Evolutionary conservation across 1,140 invertebrate genomes (phyloP), one percentile per base, ranked within the genome.

Genomic region (Sitobion miscanthi): DNA sequence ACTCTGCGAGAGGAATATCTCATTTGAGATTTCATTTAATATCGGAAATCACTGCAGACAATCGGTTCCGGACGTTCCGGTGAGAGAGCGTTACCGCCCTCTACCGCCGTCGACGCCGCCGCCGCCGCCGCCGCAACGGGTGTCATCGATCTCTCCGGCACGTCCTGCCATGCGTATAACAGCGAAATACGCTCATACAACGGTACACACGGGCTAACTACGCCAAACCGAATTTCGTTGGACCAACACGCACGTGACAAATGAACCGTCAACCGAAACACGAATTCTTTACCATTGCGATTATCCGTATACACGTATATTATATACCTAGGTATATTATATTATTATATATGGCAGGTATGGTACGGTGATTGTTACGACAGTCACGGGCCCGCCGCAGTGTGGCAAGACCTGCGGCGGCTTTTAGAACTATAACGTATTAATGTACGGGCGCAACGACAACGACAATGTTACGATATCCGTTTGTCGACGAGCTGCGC

Each of bases 81-180:
- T 35, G 47, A n/a, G n/a, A 92, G 91, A 38, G 20, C 90, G 90
- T 62, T 47, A 21, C 47, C 91, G 62, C 69, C 45, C 69, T 17
- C 90, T 25, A 25, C 38, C 89, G 23, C 54, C 88, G 54, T 38
- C 35, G 38, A 1, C 23, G 45, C 45, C 38, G 23, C 25, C 47
- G 45, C 30, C 47, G 45, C 30, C 45, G 45, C 69, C 57, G 42
- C 90, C 38, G 21, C 90, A 35, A 92, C 77, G 91, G 91, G 91
- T 92, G 91, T 92, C 91, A 92, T 92, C 91, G 91, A 92, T 92
- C 91, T 92, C 91, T 92, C 47, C 91, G 77, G 91, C 91, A 52
- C 91, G 91, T 92, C 91, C 77, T 83, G 91, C 77, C 91, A 92
- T 92, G 91, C 91, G 91, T 92, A 92, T 82, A 92, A 82, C 90